Evolutionary conservation across 2,797 vertebrate species (phyloP).

Genomic region (Coendou prehensilis): DNA sequence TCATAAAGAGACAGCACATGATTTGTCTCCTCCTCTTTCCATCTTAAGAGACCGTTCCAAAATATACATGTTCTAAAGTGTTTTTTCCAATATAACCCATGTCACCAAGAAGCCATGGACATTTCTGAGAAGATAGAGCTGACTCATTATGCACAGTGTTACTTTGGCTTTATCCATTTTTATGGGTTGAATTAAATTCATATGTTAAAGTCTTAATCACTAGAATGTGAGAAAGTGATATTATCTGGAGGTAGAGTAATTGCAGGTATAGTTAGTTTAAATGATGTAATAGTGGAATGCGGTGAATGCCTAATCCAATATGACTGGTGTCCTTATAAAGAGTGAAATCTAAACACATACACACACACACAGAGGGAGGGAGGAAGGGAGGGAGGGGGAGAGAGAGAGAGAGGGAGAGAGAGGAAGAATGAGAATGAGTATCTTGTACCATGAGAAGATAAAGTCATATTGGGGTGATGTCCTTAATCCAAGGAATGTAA

Average conservation of each 20-base stretch:
- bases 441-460: neutral
- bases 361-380: neutral
- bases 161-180: neutral
- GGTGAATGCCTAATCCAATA: neutral
- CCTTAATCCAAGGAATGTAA: neutral
- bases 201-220: neutral
- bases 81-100: neutral
- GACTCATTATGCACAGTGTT: neutral
- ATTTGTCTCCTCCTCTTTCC: neutral
- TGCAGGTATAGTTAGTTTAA: neutral
- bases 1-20: neutral
- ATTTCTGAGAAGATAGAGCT: neutral
- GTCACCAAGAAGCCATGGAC: neutral
- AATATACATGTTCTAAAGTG: neutral
- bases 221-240: neutral
- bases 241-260: neutral
- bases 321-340: neutral
- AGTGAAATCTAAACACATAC: neutral
- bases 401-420: no score
- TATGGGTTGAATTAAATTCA: neutral
- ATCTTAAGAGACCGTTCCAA: neutral
- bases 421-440: rapidly evolving
- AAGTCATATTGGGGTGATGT: neutral
- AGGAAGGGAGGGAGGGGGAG: no score
- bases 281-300: neutral